These are phyloP conservation scores for Grammomys surdaster DNA, from an alignment of 2,113 vertebrate genomes.

Conservation along the genomic window DNA sequence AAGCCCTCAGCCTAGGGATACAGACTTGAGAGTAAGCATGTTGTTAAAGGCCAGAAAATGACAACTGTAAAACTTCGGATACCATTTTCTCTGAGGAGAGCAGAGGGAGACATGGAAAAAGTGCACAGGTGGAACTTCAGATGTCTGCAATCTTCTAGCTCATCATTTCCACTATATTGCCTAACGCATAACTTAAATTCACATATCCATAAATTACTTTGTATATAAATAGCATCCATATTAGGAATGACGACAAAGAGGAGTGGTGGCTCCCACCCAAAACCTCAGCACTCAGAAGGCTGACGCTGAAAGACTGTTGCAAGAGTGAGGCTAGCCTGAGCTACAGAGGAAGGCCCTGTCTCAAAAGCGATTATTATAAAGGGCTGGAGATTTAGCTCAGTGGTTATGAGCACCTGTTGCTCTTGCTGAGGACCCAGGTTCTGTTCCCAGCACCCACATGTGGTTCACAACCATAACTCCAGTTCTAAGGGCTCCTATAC, in stretches of 20 bases:
- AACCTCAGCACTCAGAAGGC: too few relatives aligned
- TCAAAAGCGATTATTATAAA: background rate
- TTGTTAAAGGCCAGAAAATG: conserved; percentile 30
- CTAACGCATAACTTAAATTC: background rate
- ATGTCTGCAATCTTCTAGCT: background rate
- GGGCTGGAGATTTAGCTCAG: background rate
- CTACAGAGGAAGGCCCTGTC: background rate
- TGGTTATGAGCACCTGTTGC: background rate
- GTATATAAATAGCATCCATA: background rate
- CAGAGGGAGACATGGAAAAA: background rate
- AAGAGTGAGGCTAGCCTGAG: background rate
- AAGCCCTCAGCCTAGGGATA: background rate
- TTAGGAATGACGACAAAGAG: background rate
- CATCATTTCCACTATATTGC: background rate
- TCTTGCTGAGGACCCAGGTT: background rate
- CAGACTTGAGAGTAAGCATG: background rate
- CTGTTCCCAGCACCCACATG: background rate
- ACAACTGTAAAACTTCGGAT: background rate
- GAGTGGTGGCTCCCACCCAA: background rate
- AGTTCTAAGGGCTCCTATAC: background rate
- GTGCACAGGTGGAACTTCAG: background rate
- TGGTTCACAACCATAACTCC: background rate
- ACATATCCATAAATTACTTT: background rate
- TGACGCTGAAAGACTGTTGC: background rate
- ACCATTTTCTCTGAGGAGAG: background rate